These are phyloP conservation scores for Struthio camelus DNA, from an alignment of 2,113 vertebrate genomes.

Conservation along the genomic window DNA sequence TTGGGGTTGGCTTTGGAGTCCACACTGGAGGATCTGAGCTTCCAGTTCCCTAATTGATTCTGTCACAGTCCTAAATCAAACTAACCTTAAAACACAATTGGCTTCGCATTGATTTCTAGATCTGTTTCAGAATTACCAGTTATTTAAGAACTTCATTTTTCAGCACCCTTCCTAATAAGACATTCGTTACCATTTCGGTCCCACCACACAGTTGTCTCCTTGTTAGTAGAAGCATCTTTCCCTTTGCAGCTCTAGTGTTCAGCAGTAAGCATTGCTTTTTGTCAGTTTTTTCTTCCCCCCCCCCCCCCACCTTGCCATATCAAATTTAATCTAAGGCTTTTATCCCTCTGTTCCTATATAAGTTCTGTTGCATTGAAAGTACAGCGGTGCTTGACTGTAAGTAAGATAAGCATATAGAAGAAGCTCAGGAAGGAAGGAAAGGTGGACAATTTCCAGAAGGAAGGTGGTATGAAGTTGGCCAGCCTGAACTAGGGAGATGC, in stretches of 20 bases:
- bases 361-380: background rate
- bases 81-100: background rate
- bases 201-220: background rate
- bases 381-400: background rate
- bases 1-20: background rate
- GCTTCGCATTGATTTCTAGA: background rate
- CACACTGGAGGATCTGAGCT: background rate
- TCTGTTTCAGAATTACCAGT: background rate
- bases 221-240: background rate
- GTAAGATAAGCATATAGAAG: background rate
- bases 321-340: background rate
- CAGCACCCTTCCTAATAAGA: background rate
- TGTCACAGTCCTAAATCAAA: background rate
- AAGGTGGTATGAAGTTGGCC: background rate
- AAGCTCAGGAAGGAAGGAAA: background rate
- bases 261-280: background rate
- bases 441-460: background rate
- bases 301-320: background rate
- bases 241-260: background rate
- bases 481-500: background rate
- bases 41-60: background rate
- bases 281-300: no score
- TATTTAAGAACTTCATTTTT: background rate
- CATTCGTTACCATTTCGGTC: background rate
- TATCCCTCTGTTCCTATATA: background rate